A percentile compares a stretch with the other conserved stretches of the same genome.
These are phyloP conservation scores for Paramisgurnus dabryanus DNA, from an alignment of 2,113 vertebrate species.

Conservation along the genomic window DNA sequence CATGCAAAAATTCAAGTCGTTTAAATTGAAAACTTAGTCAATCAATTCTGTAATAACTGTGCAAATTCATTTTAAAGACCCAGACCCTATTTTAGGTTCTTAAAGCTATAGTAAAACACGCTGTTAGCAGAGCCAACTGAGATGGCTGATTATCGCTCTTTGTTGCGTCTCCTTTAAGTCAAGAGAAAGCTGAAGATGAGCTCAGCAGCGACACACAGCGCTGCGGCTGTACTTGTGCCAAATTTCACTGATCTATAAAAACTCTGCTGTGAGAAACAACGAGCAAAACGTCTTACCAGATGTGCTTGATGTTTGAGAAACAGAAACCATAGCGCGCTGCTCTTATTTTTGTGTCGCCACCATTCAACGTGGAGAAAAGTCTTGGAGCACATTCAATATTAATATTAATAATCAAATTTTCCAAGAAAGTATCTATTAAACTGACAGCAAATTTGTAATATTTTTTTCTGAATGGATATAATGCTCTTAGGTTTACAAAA, in stretches of 20 bases:
- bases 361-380: no score
- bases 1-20: constrained; percentile 53
- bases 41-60: constrained; percentile 67
- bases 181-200: constrained; percentile 63
- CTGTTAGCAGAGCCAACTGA: constrained; percentile 58
- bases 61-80: constrained; percentile 74
- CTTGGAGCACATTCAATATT: no score
- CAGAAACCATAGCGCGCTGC: background rate
- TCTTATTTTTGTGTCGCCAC: no score
- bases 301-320: background rate
- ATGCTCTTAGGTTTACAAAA: no score
- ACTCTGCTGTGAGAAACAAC: background rate
- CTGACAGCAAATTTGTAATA: no score
- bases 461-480: no score
- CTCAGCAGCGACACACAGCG: constrained; percentile 51
- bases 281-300: background rate
- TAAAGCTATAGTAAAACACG: constrained; percentile 80
- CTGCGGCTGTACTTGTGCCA: constrained; percentile 28
- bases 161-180: constrained; percentile 85
- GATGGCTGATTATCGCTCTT: constrained; percentile 69
- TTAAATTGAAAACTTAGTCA: constrained; percentile 68
- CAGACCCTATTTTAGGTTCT: constrained; percentile 74
- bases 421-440: no score
- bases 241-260: background rate
- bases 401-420: no score